phyloP scores from a whole-genome alignment of 2,888 invertebrate genomes.

The Leptogaster cylindrica region DNA sequence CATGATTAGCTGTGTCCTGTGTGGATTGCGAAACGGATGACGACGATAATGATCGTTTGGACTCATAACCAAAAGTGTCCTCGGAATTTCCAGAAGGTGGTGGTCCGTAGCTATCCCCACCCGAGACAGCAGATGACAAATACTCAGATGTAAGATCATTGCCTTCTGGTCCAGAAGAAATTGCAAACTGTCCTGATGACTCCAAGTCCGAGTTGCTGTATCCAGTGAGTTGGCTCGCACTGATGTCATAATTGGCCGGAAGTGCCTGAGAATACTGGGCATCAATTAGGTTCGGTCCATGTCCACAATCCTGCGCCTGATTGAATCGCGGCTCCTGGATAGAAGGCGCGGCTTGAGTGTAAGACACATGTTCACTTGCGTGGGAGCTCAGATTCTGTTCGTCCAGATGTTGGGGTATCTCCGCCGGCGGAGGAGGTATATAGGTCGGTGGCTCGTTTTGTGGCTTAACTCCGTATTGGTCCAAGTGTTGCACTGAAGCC shows the following conservation, averaged over 20 bases:
- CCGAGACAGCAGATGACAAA: constrained; percentile 30
- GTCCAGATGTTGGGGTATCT: constrained; percentile 50
- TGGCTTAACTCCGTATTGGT: constrained; percentile 67
- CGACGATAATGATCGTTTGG: constrained; percentile 50
- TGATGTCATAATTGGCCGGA: constrained; percentile 48
- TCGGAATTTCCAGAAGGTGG: constrained; percentile 54
- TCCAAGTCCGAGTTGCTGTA: background rate
- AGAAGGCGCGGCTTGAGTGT: constrained; percentile 53
- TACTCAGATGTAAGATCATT: constrained; percentile 25
- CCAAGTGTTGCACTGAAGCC: constrained; percentile 69
- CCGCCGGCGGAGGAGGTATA: constrained; percentile 70
- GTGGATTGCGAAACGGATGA: constrained; percentile 47
- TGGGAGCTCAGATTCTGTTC: constrained; percentile 38
- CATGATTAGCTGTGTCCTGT: no score
- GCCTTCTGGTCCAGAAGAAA: constrained; percentile 4
- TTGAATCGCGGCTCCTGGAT: constrained; percentile 55
- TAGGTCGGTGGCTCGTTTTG: constrained; percentile 65
- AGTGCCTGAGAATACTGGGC: constrained; percentile 49
- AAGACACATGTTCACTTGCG: constrained; percentile 38
- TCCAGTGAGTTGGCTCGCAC: constrained; percentile 47
- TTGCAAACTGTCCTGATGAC: background rate
- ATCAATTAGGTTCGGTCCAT: constrained; percentile 58
- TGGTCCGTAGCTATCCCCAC: constrained; percentile 49
- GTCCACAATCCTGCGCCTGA: constrained; percentile 58
- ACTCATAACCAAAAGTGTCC: constrained; percentile 56